phyloP scores from a whole-genome alignment of 2,797 vertebrate species.

The Loriculus beryllinus region DNA sequence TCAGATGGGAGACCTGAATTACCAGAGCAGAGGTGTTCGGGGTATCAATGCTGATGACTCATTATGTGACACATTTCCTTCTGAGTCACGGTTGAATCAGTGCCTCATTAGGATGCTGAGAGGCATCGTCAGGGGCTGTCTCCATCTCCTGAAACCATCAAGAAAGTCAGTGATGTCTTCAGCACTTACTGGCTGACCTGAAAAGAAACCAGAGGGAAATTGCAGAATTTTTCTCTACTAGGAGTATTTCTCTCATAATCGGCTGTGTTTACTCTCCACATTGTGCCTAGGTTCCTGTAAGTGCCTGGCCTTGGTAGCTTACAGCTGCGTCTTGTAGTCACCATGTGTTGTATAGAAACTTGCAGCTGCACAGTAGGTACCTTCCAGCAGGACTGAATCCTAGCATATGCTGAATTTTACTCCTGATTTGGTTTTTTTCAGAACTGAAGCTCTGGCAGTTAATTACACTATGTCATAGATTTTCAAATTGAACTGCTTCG shows the following conservation, averaged over 20 bases:
- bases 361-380: not conserved
- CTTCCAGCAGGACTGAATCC: not conserved
- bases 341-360: not conserved
- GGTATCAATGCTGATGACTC: not conserved
- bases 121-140: not conserved
- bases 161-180: not conserved
- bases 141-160: not conserved
- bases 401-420: not conserved
- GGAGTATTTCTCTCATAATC: not conserved
- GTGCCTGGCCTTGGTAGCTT: not conserved
- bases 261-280: not conserved
- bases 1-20: not conserved
- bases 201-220: not conserved
- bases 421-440: not conserved
- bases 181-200: not conserved
- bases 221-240: not conserved
- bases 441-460: not conserved
- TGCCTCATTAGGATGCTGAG: not conserved
- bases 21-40: not conserved
- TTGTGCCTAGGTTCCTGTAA: not conserved
- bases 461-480: not conserved
- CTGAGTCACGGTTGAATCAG: not conserved
- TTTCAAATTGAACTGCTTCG: not conserved
- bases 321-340: not conserved
- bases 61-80: conserved; percentile 19